Evolutionary conservation across 2,113 vertebrate species (phyloP), one percentile per base, ranked within the genome.

Genomic region (Hippolais icterina): DNA sequence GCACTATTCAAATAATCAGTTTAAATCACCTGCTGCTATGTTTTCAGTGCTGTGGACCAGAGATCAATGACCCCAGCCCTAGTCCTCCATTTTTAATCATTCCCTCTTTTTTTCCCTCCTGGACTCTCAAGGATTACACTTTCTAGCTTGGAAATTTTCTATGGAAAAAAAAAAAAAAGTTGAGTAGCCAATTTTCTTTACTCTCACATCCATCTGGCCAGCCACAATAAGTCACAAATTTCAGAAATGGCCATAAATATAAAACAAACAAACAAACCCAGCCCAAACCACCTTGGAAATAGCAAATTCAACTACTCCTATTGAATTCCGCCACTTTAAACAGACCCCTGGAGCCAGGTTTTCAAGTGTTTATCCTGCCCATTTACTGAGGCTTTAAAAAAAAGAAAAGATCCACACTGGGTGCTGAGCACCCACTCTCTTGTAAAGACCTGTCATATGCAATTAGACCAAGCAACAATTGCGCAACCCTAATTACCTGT

Each of bases 161-260:
- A 31, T 60, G 52, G 29, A 24, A 44, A 49, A 78, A 82, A 49
- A 66, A n/a, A 50, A 82, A 85, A 18, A 65, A 7, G 12, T 68
- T 91, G 68, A 78, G 23, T 12, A 83, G 39, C 24, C 66, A 42
- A 27, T 89, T 90, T 80, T 70, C 49, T 78, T 86, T 83, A 70
- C 42, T 90, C 35, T 94, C 79, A 53, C 28, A 60, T 68, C 42
- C 76, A 83, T 71, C 47, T 75, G 68, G 56, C 37, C 57, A 64
- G 60, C 33, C 68, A 93, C 60, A 78, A 52, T 71, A 75, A 93
- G 90, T 56, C 93, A 83, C 65, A 94, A 64, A 93, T 89, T 90
- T 96, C 76, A 95, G 78, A 94, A 94, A 93, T 18, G 60, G 25
- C 65, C 77, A 78, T 78, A 75, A 90, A 87, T 79, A 68, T 83